These are phyloP conservation scores for Geococcyx californianus DNA, from an alignment of 2,113 vertebrate genomes.

Conservation along the genomic window DNA sequence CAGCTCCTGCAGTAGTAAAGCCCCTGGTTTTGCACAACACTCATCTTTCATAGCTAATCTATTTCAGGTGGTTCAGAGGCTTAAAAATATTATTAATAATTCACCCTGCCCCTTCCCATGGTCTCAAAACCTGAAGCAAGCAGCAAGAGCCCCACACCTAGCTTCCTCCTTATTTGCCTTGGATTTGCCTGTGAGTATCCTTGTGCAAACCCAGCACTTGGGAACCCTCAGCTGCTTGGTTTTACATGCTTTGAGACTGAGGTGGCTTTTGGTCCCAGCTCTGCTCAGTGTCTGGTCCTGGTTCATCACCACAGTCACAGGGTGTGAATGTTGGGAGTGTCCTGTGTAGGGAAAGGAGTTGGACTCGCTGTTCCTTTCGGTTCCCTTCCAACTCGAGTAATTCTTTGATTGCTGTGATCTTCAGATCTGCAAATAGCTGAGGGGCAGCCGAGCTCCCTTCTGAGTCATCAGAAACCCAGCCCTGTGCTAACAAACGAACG, in stretches of 20 bases:
- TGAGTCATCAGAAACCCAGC: background rate
- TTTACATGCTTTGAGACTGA: background rate
- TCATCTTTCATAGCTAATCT: background rate
- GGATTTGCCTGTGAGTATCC: background rate
- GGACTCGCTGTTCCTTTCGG: too few species aligned
- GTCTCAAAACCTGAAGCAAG: background rate
- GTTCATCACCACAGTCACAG: background rate
- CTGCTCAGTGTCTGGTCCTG: background rate
- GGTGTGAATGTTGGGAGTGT: too few species aligned
- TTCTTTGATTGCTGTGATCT: too few species aligned
- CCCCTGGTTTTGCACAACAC: background rate
- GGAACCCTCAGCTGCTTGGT: background rate
- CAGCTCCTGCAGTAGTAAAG: background rate
- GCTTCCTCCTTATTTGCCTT: background rate
- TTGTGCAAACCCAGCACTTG: background rate
- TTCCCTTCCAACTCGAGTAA: too few species aligned
- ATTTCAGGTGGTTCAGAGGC: background rate
- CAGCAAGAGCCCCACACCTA: background rate
- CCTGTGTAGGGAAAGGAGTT: too few species aligned
- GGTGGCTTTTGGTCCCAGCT: background rate
- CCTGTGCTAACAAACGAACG: fast-evolving
- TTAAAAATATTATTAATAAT: background rate
- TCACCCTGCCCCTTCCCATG: background rate
- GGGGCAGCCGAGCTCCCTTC: background rate
- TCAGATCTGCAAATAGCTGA: slow-evolving; percentile 5